These are phyloP conservation scores for Melitaea cinxia DNA, from an alignment of 1,140 invertebrate genomes.

Conservation along the genomic window DNA sequence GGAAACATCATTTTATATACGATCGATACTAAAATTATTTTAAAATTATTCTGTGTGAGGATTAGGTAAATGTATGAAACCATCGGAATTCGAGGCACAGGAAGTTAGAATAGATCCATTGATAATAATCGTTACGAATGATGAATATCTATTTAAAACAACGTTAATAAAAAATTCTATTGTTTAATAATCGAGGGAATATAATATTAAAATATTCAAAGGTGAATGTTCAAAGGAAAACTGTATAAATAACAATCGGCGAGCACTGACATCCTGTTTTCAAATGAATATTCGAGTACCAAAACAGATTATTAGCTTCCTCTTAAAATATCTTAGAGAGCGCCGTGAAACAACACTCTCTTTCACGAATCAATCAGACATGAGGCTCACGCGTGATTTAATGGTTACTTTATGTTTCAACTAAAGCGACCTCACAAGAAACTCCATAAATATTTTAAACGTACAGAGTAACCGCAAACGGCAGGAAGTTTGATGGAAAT, in stretches of 20 bases:
- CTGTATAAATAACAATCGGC: conserved; percentile 23
- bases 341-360: conserved; percentile 9
- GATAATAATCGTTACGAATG: conserved; percentile 15
- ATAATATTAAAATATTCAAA: not conserved
- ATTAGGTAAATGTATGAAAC: not conserved
- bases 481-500: not conserved
- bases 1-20: conserved; percentile 20
- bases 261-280: conserved; percentile 28
- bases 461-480: not conserved
- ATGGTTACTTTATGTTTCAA: conserved; percentile 26
- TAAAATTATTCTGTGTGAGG: not conserved
- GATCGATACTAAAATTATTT: not conserved
- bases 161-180: conserved; percentile 19
- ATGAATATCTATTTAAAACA: conserved; percentile 27
- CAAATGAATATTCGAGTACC: conserved; percentile 21
- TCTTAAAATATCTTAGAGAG: conserved; percentile 11
- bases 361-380: conserved; percentile 26
- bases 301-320: conserved; percentile 19
- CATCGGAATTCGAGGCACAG: conserved; percentile 17
- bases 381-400: conserved; percentile 19
- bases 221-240: conserved; percentile 6
- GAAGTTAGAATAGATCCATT: conserved; percentile 18
- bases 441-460: conserved; percentile 12
- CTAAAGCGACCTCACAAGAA: not conserved
- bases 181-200: conserved; percentile 9